These are phyloP conservation scores for Astur gentilis DNA, from an alignment of 2,113 vertebrate genomes.

Conservation along the genomic window DNA sequence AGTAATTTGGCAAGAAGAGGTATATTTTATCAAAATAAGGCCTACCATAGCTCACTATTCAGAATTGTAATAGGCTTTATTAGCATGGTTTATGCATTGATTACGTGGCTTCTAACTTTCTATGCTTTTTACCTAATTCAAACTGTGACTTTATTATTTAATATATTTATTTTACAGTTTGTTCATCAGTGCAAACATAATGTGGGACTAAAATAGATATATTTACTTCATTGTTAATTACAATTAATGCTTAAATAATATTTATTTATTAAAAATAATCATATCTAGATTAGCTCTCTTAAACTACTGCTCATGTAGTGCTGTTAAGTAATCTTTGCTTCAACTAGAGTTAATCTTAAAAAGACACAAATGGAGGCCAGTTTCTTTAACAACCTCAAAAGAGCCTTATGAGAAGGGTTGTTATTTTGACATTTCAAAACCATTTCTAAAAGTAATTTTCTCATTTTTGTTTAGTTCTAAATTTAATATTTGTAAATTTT, in stretches of 20 bases:
- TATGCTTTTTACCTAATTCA: neutral
- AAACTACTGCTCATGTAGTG: neutral
- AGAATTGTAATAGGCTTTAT: neutral
- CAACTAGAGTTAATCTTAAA: neutral
- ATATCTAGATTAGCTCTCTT: neutral
- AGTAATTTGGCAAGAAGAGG: neutral
- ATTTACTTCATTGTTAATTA: neutral
- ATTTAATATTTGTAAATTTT: neutral
- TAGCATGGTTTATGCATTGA: neutral
- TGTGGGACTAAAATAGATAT: neutral
- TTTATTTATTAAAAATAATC: neutral
- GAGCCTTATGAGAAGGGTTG: neutral
- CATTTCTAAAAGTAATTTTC: neutral
- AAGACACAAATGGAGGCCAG: neutral
- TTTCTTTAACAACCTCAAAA: neutral
- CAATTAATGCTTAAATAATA: neutral
- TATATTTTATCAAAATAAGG: neutral
- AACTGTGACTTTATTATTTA: neutral
- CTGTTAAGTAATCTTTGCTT: neutral
- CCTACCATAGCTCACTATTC: neutral
- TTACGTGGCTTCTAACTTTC: neutral
- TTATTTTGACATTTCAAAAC: neutral
- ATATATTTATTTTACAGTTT: neutral
- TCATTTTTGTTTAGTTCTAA: neutral
- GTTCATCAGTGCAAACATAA: neutral